Evolutionary conservation across 2,797 vertebrate species (phyloP).

Genomic region (Thaleichthys pacificus): DNA sequence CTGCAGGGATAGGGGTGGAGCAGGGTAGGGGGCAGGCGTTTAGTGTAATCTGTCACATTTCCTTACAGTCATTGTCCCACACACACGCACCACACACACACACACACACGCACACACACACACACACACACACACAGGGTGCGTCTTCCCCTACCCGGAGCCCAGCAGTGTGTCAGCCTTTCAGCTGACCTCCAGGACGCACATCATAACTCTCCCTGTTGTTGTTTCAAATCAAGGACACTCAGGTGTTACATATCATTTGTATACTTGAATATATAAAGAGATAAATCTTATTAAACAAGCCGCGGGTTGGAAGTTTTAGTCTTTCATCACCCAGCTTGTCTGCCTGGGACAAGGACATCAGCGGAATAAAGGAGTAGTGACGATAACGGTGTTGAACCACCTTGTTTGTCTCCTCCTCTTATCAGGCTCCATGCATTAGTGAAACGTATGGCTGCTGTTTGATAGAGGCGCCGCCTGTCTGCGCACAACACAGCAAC

Average conservation of each 20-base stretch:
- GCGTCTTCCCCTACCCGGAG: not conserved
- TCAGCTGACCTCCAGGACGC: not conserved
- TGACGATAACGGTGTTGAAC: conserved; percentile 8
- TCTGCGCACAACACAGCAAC: not conserved
- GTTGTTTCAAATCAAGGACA: not conserved
- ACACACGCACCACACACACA: not conserved
- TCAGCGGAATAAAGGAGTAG: not conserved
- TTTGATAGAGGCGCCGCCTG: not conserved
- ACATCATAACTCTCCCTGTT: not conserved
- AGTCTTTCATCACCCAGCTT: not conserved
- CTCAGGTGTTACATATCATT: not conserved
- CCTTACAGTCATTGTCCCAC: conserved; percentile 6
- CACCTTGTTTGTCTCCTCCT: conserved; percentile 8
- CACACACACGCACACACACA: not conserved
- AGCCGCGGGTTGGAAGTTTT: not conserved
- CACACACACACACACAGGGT: not conserved
- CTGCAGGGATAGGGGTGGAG: conserved; percentile 20
- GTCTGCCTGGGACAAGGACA: conserved; percentile 8
- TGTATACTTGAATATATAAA: not conserved
- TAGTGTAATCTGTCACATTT: conserved; percentile 26
- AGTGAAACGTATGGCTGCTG: conserved; percentile 1
- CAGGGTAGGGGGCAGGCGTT: conserved; percentile 25
- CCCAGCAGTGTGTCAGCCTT: conserved; percentile 1
- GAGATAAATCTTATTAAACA: not conserved
- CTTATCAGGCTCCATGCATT: conserved; percentile 9